phyloP scores from a whole-genome alignment of 2,113 vertebrate genomes.

The Hymenochirus boettgeri region DNA sequence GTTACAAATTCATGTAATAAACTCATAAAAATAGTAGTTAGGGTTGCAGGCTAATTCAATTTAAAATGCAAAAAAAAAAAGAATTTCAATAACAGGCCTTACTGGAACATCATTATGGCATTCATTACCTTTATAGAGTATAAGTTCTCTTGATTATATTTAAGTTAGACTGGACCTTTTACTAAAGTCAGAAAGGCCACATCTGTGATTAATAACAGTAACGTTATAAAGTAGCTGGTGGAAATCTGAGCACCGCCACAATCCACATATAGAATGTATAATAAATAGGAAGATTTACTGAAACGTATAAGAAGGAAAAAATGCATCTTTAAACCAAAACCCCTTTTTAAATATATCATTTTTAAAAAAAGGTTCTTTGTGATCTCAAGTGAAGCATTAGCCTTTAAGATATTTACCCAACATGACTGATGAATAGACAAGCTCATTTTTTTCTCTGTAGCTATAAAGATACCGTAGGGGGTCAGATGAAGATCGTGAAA shows the following conservation, averaged over 20 bases:
- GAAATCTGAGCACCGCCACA: conserved; percentile 18
- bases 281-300: background rate
- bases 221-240: conserved; percentile 10
- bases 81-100: too few relatives aligned
- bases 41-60: too few relatives aligned
- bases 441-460: background rate
- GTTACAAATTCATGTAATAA: too few relatives aligned
- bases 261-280: background rate
- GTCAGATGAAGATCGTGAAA: background rate
- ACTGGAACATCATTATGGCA: conserved; percentile 12
- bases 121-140: background rate
- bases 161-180: conserved; percentile 1
- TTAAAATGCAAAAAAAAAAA: too few relatives aligned
- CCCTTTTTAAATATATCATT: background rate
- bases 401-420: background rate
- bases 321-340: background rate
- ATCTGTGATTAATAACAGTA: conserved; percentile 22
- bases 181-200: conserved; percentile 18
- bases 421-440: background rate
- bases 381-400: background rate
- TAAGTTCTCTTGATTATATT: background rate
- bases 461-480: background rate
- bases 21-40: too few relatives aligned
- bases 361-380: background rate
- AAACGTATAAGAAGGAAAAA: background rate